phyloP scores from a whole-genome alignment of 64 coral and sea anemone genomes.

The Actinia equina region DNA sequence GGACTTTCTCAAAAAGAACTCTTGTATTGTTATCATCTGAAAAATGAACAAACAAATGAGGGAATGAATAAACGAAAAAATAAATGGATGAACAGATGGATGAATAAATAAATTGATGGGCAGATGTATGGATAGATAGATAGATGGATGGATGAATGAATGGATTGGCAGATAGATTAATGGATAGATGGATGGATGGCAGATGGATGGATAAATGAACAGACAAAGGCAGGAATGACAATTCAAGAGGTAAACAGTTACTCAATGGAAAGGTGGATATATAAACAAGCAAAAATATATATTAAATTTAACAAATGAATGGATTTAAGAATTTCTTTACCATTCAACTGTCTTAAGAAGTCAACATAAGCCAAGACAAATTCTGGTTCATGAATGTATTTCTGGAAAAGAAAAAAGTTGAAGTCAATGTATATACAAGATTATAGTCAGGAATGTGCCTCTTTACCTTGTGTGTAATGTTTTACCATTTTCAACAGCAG shows the following conservation, averaged over 20 bases:
- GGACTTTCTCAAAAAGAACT: slow-evolving; percentile 80
- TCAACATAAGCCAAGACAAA: slow-evolving; percentile 82
- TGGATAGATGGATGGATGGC: too few relatives aligned
- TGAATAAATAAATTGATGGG: neutral
- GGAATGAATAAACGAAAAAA: neutral
- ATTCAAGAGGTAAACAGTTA: too few relatives aligned
- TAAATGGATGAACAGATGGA: neutral
- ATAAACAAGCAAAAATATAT: neutral
- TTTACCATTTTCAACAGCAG: too few relatives aligned
- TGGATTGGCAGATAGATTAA: too few relatives aligned
- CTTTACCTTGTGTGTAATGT: too few relatives aligned
- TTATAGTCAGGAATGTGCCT: too few relatives aligned
- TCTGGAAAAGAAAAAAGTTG: slow-evolving; percentile 33
- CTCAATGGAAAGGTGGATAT: neutral
- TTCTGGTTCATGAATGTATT: slow-evolving; percentile 78
- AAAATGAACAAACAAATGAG: neutral
- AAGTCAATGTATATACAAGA: neutral
- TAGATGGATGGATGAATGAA: too few relatives aligned
- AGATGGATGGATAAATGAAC: too few relatives aligned
- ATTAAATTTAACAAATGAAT: neutral
- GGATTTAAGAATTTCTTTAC: slow-evolving; percentile 25
- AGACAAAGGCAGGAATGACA: too few relatives aligned
- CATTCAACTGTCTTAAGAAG: slow-evolving; percentile 76
- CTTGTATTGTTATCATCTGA: slow-evolving; percentile 87
- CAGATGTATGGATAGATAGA: too few relatives aligned